phyloP scores from a whole-genome alignment of 2,797 vertebrate species.

The Salmo trutta region DNA sequence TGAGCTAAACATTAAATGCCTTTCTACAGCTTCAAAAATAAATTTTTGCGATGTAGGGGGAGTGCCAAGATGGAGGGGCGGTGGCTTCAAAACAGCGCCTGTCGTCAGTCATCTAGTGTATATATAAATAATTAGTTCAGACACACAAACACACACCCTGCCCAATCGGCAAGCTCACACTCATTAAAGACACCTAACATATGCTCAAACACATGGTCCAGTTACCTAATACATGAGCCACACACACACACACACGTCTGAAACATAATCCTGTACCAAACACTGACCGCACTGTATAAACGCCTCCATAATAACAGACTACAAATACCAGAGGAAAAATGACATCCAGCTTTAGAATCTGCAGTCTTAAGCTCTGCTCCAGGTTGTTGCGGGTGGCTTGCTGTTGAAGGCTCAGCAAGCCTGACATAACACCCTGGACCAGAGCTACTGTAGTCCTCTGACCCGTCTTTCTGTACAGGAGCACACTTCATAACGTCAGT shows the following conservation, averaged over 20 bases:
- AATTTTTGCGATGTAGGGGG: too few relatives aligned
- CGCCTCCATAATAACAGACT: constrained; percentile 21
- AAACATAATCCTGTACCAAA: constrained; percentile 36
- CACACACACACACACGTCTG: neutral
- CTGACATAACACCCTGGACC: neutral
- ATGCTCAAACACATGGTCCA: neutral
- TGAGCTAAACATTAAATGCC: too few relatives aligned
- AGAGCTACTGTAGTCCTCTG: neutral
- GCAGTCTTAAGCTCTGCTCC: constrained; percentile 15
- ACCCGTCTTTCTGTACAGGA: neutral
- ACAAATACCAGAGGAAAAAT: constrained; percentile 1
- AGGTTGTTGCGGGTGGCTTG: neutral
- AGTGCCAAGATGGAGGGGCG: too few relatives aligned
- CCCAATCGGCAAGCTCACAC: constrained; percentile 28
- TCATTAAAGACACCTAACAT: neutral
- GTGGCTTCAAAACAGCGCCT: too few relatives aligned
- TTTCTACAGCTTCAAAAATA: too few relatives aligned
- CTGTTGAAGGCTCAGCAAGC: neutral
- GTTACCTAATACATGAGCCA: neutral
- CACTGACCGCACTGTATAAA: constrained; percentile 22
- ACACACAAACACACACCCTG: constrained; percentile 23
- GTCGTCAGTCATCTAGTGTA: too few relatives aligned
- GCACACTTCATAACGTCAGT: neutral
- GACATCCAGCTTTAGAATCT: constrained; percentile 43
- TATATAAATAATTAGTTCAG: too few relatives aligned